A percentile compares a stretch with the other conserved stretches of the same genome.
Conservation (phyloP, 2,113 vertebrate genomes). For the Gymnocephalus cernua region DNA sequence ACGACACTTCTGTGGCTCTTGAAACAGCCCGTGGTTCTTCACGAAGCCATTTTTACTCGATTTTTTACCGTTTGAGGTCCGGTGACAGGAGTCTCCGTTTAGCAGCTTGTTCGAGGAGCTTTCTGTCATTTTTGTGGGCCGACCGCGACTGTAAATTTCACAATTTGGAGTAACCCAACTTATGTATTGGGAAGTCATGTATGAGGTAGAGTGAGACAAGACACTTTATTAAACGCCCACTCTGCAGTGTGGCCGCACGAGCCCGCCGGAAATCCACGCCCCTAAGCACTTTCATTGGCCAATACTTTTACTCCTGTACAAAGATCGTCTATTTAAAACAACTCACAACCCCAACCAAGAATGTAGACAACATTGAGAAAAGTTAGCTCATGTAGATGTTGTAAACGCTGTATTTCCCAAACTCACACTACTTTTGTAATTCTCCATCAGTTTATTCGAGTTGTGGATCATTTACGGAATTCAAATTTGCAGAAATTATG, state of each 20-base stretch:
- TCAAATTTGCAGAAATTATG: not conserved
- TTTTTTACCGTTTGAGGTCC: slow-evolving; percentile 69
- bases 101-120: slow-evolving; percentile 79
- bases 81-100: slow-evolving; percentile 77
- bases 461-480: not conserved
- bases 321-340: slow-evolving; percentile 54
- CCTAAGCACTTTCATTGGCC: slow-evolving; percentile 29
- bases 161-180: slow-evolving; percentile 47
- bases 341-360: not conserved
- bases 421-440: not conserved
- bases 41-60: slow-evolving; percentile 80
- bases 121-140: slow-evolving; percentile 78
- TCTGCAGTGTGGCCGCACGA: slow-evolving; percentile 37
- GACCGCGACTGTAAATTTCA: not conserved
- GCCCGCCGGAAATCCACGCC: slow-evolving; percentile 69
- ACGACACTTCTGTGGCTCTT: slow-evolving; percentile 75
- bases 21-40: slow-evolving; percentile 79
- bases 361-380: not conserved
- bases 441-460: not conserved
- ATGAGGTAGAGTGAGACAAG: slow-evolving; percentile 30
- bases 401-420: not conserved
- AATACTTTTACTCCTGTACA: not conserved
- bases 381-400: not conserved
- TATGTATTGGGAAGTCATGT: slow-evolving; percentile 58
- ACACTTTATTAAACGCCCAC: slow-evolving; percentile 67